Evolutionary conservation across 2,888 invertebrate species (phyloP), one percentile per base, ranked within the genome.

Genomic region (Carpatolechia fugitivella): DNA sequence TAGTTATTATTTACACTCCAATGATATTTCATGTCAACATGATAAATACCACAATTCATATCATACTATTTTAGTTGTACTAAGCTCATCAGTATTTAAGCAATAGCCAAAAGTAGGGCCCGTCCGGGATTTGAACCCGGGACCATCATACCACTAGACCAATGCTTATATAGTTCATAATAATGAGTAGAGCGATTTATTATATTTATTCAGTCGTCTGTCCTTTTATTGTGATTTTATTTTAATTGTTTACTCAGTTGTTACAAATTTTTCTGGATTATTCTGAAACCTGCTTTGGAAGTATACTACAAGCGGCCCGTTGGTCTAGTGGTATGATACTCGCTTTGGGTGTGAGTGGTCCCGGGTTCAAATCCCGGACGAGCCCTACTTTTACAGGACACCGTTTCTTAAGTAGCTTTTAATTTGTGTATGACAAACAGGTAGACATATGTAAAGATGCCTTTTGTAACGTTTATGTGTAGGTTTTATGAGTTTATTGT

Each of bases 321-420:
- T 71, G 68, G 68, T 70, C 68, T 68, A 69, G 70, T 62, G 71
- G 69, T 66, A 72, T 69, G 66, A 67, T 71, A 69, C 63, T 68
- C 70, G 68, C 66, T 72, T 72, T 60, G 68, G 69, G 66, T 72
- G 76, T 71, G 76, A 76, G 72, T 76, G 48, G 48, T 35, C 74
- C 72, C 74, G 75, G 78, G 77, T 78, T 80, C 76, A 80, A 80
- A 78, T 80, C 79, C 78, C 78, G 75, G 76, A 75, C 76, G 76
- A 72, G 78, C 78, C 77, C 76, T 60, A 40, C 63, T 69, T 46
- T 49, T 41, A n/a, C n/a, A n/a, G n/a, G 30, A 8, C 4, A 30
- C 4, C 4, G 30, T 30, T 30, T 30, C 8, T 6, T 30, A 30
- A 30, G 30, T 6, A 30, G 8, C 5, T 30, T 30, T 6, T 30